Conservation (phyloP, 37 sponge, comb jelly and placozoan species). For the Cliona cf. orientalis region DNA sequence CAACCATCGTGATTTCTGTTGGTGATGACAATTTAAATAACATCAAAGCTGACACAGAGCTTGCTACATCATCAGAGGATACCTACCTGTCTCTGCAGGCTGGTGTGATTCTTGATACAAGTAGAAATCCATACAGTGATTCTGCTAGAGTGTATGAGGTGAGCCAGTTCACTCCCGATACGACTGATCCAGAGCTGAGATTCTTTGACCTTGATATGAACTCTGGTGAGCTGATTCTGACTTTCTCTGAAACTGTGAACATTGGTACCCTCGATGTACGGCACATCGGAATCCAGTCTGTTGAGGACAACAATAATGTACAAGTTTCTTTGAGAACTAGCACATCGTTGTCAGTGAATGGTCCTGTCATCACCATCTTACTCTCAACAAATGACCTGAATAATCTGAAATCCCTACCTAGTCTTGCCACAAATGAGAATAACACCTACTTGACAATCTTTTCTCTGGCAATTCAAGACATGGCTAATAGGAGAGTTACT, state of each 20-base stretch:
- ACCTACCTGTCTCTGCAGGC: constrained; percentile 53
- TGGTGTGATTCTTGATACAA: constrained; percentile 64
- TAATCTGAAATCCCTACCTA: constrained; percentile 52
- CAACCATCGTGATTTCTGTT: constrained; percentile 43
- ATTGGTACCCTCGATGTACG: constrained; percentile 45
- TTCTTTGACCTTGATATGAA: constrained; percentile 79
- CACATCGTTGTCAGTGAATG: constrained; percentile 5
- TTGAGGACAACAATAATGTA: not conserved
- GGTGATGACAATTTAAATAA: constrained; percentile 57
- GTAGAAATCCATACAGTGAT: constrained; percentile 41
- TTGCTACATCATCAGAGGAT: constrained; percentile 60
- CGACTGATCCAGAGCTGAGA: constrained; percentile 58
- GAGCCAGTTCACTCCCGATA: constrained; percentile 49
- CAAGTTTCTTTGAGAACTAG: constrained; percentile 11
- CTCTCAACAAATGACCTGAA: constrained; percentile 69
- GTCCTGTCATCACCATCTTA: constrained; percentile 36
- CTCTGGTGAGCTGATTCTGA: constrained; percentile 59
- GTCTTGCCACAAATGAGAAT: constrained; percentile 49
- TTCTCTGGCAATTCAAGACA: constrained; percentile 57
- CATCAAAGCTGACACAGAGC: constrained; percentile 62
- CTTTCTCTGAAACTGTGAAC: constrained; percentile 86
- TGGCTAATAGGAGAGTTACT: constrained; percentile 50
- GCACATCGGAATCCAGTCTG: constrained; percentile 54
- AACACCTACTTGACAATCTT: constrained; percentile 71
- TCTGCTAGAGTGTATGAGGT: constrained; percentile 33